A percentile compares a stretch with the other conserved stretches of the same genome.
These are phyloP conservation scores for Pantherophis guttatus DNA, from an alignment of 2,113 vertebrate species.

Conservation along the genomic window DNA sequence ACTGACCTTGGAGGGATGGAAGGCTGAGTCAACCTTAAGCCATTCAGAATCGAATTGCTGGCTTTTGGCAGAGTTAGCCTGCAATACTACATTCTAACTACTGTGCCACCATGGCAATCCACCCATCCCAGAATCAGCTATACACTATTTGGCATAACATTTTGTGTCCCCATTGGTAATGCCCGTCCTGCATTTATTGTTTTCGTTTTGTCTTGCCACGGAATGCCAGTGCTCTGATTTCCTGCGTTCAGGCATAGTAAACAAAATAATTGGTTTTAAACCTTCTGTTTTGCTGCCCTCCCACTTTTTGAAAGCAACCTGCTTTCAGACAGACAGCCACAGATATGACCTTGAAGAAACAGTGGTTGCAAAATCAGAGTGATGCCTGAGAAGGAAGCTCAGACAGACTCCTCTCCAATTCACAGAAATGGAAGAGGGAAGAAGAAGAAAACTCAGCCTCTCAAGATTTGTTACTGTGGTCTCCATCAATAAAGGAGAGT, in stretches of 20 bases:
- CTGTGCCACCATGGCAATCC: too few species aligned
- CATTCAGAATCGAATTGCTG: too few species aligned
- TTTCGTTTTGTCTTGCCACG: not conserved
- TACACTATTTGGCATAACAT: too few species aligned
- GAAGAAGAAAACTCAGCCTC: not conserved
- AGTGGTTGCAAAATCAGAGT: not conserved
- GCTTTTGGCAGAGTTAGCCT: too few species aligned
- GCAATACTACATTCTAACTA: too few species aligned
- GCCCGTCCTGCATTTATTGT: not conserved
- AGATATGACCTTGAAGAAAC: not conserved
- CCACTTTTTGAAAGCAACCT: not conserved
- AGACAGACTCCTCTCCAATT: not conserved
- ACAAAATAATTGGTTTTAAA: not conserved
- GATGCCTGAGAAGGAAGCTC: not conserved
- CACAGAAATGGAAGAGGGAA: not conserved
- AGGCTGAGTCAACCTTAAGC: too few species aligned
- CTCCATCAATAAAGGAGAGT: not conserved
- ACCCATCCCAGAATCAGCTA: too few species aligned
- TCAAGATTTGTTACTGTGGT: not conserved
- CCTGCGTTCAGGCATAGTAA: not conserved
- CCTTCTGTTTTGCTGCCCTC: not conserved
- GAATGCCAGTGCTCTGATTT: not conserved
- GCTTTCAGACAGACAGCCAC: not conserved
- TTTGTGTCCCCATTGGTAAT: not conserved
- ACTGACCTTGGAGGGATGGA: too few species aligned